Base-by-base conservation (phyloP, 2,113 vertebrate species). In the Ascaphus truei region DNA sequence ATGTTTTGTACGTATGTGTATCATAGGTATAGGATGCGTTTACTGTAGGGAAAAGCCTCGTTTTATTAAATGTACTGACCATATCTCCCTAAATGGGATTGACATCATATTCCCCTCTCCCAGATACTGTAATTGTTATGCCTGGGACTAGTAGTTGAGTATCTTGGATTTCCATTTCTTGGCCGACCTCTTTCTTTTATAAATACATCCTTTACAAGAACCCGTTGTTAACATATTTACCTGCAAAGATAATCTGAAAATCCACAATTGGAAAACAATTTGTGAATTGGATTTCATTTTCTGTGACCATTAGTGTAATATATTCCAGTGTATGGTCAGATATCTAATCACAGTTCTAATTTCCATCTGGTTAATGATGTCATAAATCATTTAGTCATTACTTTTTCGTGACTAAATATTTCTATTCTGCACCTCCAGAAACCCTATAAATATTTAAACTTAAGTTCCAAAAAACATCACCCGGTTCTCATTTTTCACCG, bases 341-440 rank as follows among this genome's bases (percentile, higher is more conserved):
- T 25, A 15, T 37, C 7, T 36, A 63, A 63, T 63, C 47, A 63
- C 50, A 37, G 12, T 39, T 10, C 15, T 29, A 53, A 65, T 53
- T 37, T 53, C 25, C 10, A 29, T 22, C 9, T 65, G 50, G 34
- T 20, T 65, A 65, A 65, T 65, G 48, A 41, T 10, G 22, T 7
- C 7, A 53, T 65, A 55, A 41, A 65, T 65, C 48, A 65, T 65
- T 29, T 16, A 41, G 23, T 41, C 62, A 30, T 65, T 53, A 52
- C 1, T 64, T 51, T 41, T 29, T 9, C 20, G 25, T 65, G n/a
- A 20, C 13, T 50, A 10, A 27, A 9, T 30, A 41, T 41, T 65
- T 39, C 25, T 41, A 25, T 27, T 18, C 23, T 39, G 18, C 16
- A 53, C 16, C n/a, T 36, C 18, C 16, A 36, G 48, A 39, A 41